Percentiles rank a stretch among this genome's conserved stretches.
phyloP scores from a whole-genome alignment of 1,140 invertebrate genomes.

The Drosophila virilis region DNA sequence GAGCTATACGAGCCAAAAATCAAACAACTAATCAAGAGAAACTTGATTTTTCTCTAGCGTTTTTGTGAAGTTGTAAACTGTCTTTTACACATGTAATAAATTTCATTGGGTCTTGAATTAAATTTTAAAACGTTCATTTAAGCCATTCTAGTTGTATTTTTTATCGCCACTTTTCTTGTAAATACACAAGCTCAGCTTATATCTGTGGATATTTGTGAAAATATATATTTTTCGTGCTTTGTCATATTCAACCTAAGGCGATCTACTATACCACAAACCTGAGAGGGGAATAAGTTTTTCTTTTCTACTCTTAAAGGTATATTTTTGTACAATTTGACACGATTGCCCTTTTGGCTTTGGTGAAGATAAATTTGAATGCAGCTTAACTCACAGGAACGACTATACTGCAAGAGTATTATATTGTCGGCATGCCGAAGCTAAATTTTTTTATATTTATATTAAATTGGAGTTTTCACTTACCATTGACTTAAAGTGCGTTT shows the following conservation, averaged over 20 bases:
- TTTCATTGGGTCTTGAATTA: not conserved
- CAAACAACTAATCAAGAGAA: not conserved
- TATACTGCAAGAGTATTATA: not conserved
- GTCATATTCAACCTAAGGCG: too few relatives aligned
- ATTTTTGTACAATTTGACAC: too few relatives aligned
- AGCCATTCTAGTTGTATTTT: not conserved
- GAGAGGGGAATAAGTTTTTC: too few relatives aligned
- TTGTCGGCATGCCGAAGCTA: not conserved
- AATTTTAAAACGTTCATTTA: not conserved
- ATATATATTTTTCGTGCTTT: not conserved
- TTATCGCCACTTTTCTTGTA: slow-evolving; percentile 13
- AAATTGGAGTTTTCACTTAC: not conserved
- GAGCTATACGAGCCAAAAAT: slow-evolving; percentile 17
- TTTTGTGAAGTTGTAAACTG: not conserved
- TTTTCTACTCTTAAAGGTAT: too few relatives aligned
- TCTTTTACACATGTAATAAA: not conserved
- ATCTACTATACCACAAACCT: too few relatives aligned
- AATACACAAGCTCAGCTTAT: slow-evolving; percentile 10
- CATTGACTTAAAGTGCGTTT: slow-evolving; percentile 20
- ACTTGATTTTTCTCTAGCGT: not conserved
- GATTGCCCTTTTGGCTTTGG: too few relatives aligned
- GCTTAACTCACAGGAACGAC: not conserved
- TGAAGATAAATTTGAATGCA: too few relatives aligned
- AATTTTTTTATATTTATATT: not conserved
- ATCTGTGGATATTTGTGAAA: too few relatives aligned